Percentiles rank a stretch among this genome's conserved stretches.
Conservation (phyloP, 2,888 invertebrate genomes). For the Miltochrista miniata region DNA sequence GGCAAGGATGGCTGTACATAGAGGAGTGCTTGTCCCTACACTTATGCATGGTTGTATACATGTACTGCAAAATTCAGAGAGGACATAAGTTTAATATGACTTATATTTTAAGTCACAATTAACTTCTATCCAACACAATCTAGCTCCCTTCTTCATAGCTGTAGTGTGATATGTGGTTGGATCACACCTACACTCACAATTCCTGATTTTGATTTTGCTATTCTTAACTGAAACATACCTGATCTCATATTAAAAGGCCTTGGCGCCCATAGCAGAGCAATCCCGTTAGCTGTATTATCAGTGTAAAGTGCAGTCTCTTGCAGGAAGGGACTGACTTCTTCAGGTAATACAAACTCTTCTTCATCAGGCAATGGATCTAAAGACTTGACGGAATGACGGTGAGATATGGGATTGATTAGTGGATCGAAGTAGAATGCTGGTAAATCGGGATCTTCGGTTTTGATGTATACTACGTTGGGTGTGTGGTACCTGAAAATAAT, state of each 20-base stretch:
- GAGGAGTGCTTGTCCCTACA: too few species aligned
- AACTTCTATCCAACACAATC: too few species aligned
- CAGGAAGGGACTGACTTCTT: constrained; percentile 95
- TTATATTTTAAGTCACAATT: too few species aligned
- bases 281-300: constrained; percentile 99
- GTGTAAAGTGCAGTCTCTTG: constrained; percentile 98
- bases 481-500: constrained; percentile 97
- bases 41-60: too few species aligned
- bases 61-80: too few species aligned
- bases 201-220: too few species aligned
- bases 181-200: too few species aligned
- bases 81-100: too few species aligned
- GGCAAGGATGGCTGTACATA: too few species aligned
- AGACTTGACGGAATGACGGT: constrained; percentile 93
- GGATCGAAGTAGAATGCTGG: constrained; percentile 99
- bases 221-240: constrained; percentile 61
- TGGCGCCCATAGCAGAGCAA: constrained; percentile 98
- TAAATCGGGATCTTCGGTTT: constrained; percentile 99
- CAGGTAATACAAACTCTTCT: constrained; percentile 96
- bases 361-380: constrained; percentile 96
- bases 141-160: too few species aligned
- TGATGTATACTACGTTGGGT: constrained; percentile 99
- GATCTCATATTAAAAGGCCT: constrained; percentile 98
- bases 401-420: constrained; percentile 99
- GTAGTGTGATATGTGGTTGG: too few species aligned